Evolutionary conservation across 2,797 vertebrate species (phyloP), one percentile per base, ranked within the genome.

Genomic region (Pachyuromys duprasi): DNA sequence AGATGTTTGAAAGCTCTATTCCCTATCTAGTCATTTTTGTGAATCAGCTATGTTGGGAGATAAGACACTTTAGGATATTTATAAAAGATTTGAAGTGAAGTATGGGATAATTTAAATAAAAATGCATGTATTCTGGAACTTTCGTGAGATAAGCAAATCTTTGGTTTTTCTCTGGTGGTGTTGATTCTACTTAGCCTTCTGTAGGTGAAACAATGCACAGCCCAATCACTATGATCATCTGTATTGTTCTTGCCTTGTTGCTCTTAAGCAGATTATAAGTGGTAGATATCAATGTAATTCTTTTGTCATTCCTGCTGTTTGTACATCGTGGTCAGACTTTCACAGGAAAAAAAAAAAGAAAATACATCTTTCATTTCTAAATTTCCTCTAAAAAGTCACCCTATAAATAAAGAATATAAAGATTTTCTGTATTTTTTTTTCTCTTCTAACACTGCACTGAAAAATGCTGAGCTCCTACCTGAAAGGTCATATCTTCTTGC

Each of bases 401-500:
- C 74, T 86, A 86, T n/a, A 92, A 93, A 95, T 57, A 62, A 93
- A 93, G 62, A 45, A 93, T 92, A 13, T 57, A 62, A 93, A 94
- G 55, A 45, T 93, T 92, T 8, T 93, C 83, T 94, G 70, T 49
- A 49, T 49, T 93, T 91, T 49, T 83, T 90, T 86, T 92, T 93
- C 72, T 65, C 17, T 39, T 88, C 89, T 96, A 78, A 70, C 78
- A 92, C 49, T 93, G 55, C 49, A 60, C 74, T 86, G 72, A 96
- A 96, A 93, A 95, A 95, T 80, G 78, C 60, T 60, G 26, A 93
- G 80, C 36, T 94, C 33, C 33, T 95, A 96, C 89, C 70, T 79
- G 67, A 96, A 96, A 96, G 78, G 90, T 94, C 88, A 62, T 74
- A 93, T 87, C 90, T 97, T 78, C 89, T 97, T 92, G 94, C 88